These are phyloP conservation scores for Sarcophaga carnaria DNA, from an alignment of 2,888 invertebrate genomes.

Conservation along the genomic window DNA sequence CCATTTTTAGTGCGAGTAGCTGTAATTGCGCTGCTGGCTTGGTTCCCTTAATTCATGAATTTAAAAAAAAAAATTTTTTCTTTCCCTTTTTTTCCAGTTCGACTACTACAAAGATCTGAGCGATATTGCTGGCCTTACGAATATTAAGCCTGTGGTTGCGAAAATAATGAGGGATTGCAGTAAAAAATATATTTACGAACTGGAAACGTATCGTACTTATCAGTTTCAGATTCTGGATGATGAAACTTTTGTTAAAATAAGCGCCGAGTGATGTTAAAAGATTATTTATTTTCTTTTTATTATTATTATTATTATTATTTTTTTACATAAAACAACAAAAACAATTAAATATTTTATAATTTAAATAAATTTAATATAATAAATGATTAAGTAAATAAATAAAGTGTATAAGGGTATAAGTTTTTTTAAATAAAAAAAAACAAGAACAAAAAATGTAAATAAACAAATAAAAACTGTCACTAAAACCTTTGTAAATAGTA, in stretches of 20 bases:
- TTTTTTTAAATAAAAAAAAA: neutral
- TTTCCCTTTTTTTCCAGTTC: slow-evolving; percentile 81
- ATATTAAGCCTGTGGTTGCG: slow-evolving; percentile 86
- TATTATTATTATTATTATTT: neutral
- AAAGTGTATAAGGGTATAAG: slow-evolving; percentile 19
- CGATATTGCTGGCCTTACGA: slow-evolving; percentile 84
- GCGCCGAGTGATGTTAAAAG: slow-evolving; percentile 35
- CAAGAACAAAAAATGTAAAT: no score
- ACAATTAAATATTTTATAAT: neutral
- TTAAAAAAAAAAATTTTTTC: neutral
- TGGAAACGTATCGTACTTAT: slow-evolving; percentile 85
- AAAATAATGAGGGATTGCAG: slow-evolving; percentile 88
- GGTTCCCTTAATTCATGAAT: no score
- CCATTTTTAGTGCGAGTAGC: no score
- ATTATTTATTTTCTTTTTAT: neutral
- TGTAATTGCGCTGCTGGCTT: no score
- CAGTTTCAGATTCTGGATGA: slow-evolving; percentile 86
- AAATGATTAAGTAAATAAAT: neutral
- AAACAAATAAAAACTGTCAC: no score
- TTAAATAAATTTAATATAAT: slow-evolving; percentile 4
- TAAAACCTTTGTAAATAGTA: no score
- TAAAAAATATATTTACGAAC: slow-evolving; percentile 85
- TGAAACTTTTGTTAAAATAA: slow-evolving; percentile 79
- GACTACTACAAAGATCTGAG: slow-evolving; percentile 88
- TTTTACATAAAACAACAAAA: neutral